phyloP scores from a whole-genome alignment of 2,888 invertebrate species.

The Tetragnatha montana region DNA sequence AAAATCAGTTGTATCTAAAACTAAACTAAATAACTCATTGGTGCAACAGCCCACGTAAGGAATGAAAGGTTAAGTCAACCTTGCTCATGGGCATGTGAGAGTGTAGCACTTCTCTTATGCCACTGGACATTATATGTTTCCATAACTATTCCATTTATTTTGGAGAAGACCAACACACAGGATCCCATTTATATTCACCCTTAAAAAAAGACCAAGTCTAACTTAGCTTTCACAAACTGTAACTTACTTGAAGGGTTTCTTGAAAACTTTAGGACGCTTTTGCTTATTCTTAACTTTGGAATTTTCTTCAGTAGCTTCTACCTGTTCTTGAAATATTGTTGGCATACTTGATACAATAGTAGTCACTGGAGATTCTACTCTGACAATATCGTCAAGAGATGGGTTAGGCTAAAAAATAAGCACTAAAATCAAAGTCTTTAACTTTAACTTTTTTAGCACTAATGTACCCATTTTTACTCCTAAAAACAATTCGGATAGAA shows the following conservation, averaged over 20 bases:
- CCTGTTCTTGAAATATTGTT: conserved; percentile 9
- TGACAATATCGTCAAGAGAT: conserved; percentile 20
- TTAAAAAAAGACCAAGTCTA: background rate
- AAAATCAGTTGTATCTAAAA: no score
- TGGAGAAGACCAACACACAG: no score
- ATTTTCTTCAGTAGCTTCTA: conserved; percentile 8
- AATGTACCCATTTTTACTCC: no score
- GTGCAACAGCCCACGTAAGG: no score
- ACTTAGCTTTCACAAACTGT: background rate
- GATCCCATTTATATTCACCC: background rate
- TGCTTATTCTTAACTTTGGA: conserved; percentile 5
- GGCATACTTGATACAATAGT: conserved; percentile 13
- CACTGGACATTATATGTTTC: no score
- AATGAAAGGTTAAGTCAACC: no score
- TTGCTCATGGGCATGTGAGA: no score
- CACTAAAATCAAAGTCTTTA: no score
- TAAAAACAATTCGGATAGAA: background rate
- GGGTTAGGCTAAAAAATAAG: conserved; percentile 10
- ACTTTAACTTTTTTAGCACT: no score
- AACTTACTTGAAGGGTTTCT: conserved; percentile 37
- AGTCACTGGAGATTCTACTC: conserved; percentile 7
- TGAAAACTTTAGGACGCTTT: conserved; percentile 22
- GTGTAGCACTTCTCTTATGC: no score
- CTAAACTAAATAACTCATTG: no score
- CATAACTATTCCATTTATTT: no score